A percentile compares a stretch with the other conserved stretches of the same genome.
phyloP scores from a whole-genome alignment of 2,888 invertebrate species.

The Tricholauxania praeusta region DNA sequence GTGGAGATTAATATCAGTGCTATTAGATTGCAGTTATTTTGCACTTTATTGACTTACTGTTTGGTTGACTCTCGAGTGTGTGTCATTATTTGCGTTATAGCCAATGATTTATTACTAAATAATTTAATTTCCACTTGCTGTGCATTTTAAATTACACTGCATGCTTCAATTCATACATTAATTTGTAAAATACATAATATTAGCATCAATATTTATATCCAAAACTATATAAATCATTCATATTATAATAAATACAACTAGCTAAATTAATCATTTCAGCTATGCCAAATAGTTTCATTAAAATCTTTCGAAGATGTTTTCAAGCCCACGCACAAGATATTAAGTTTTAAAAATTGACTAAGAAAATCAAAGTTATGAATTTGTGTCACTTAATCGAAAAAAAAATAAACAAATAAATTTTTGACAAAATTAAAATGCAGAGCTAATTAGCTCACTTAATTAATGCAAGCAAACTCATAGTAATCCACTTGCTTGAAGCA shows the following conservation, averaged over 20 bases:
- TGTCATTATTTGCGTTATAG: neutral
- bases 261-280: too few relatives aligned
- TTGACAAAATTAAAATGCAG: conserved; percentile 2
- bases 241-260: too few relatives aligned
- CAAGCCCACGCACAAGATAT: too few relatives aligned
- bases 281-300: too few relatives aligned
- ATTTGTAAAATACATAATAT: neutral
- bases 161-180: neutral
- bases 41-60: neutral
- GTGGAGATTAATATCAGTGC: conserved; percentile 16
- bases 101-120: conserved; percentile 15
- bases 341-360: too few relatives aligned
- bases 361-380: too few relatives aligned
- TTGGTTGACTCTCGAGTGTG: neutral
- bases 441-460: conserved; percentile 18
- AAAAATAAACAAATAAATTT: too few relatives aligned
- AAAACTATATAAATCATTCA: too few relatives aligned
- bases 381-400: too few relatives aligned
- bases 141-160: conserved; percentile 8
- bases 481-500: conserved; percentile 4
- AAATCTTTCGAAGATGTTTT: too few relatives aligned
- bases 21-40: conserved; percentile 19
- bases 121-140: conserved; percentile 24
- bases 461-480: conserved; percentile 17
- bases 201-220: too few relatives aligned